Conservation (phyloP, 2,113 vertebrate genomes). For the Istiophorus platypterus region DNA sequence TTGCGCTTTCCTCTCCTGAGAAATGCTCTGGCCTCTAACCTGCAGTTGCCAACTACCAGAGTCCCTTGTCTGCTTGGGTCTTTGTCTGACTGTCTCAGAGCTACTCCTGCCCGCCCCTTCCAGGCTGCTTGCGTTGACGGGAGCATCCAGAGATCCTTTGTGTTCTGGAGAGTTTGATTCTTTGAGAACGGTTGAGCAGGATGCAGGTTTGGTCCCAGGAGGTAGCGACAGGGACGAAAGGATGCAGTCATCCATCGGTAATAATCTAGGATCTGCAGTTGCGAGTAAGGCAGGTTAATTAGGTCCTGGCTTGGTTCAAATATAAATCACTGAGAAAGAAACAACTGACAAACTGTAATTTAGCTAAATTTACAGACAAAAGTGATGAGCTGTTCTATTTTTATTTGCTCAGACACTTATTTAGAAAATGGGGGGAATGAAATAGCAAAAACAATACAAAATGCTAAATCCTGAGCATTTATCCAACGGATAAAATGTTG, state of each 20-base stretch:
- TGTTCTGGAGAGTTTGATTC: conserved; percentile 42
- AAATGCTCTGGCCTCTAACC: conserved; percentile 5
- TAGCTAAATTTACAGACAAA: no score
- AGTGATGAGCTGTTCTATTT: no score
- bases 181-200: conserved; percentile 50
- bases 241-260: conserved; percentile 82
- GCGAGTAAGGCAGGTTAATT: background rate
- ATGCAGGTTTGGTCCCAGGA: conserved; percentile 56
- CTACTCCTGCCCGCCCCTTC: conserved; percentile 42
- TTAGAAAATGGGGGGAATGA: background rate
- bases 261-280: conserved; percentile 66
- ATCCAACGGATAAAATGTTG: background rate
- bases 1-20: conserved; percentile 54
- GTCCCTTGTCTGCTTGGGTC: conserved; percentile 38
- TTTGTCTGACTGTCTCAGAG: conserved; percentile 40
- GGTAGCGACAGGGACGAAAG: conserved; percentile 79
- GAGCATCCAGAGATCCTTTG: background rate
- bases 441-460: background rate
- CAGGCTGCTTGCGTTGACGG: conserved; percentile 7
- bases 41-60: conserved; percentile 30
- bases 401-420: no score
- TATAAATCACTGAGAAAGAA: background rate
- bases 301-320: background rate
- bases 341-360: background rate
- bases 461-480: background rate